Percentiles rank a stretch among this genome's conserved stretches.
Evolutionary conservation across 2,113 vertebrate species (phyloP).

Genomic region (Neodon shergylaensis): DNA sequence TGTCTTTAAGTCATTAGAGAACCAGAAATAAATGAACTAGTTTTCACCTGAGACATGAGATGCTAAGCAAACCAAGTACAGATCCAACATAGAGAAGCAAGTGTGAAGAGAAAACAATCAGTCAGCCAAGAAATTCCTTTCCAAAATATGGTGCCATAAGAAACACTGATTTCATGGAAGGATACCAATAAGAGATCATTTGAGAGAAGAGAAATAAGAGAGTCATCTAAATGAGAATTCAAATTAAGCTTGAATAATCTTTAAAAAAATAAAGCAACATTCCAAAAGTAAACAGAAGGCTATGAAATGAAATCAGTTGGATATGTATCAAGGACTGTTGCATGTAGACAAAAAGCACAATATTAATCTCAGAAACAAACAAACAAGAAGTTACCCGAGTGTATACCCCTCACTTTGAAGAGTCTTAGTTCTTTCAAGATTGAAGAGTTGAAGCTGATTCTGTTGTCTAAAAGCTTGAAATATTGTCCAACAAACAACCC

Average conservation of each 20-base stretch:
- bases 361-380: slow-evolving; percentile 59
- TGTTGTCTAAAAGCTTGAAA: neutral
- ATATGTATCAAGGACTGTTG: slow-evolving; percentile 64
- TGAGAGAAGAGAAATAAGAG: slow-evolving; percentile 59
- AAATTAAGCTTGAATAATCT: slow-evolving; percentile 32
- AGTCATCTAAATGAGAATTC: slow-evolving; percentile 48
- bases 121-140: slow-evolving; percentile 44
- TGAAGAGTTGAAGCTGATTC: neutral
- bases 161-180: slow-evolving; percentile 46
- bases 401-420: neutral
- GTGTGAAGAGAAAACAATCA: neutral
- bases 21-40: neutral
- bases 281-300: slow-evolving; percentile 71
- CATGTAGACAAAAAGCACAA: slow-evolving; percentile 45
- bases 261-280: slow-evolving; percentile 28
- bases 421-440: neutral
- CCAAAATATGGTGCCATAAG: neutral
- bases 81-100: neutral
- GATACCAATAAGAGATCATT: slow-evolving; percentile 36
- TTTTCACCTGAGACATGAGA: slow-evolving; percentile 11
- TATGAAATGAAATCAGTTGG: slow-evolving; percentile 67
- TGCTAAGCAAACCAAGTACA: neutral
- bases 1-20: slow-evolving; percentile 11
- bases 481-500: neutral
- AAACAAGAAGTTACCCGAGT: slow-evolving; percentile 37